Conservation (phyloP, 2,113 vertebrate species). For the Perca schrenkii region DNA sequence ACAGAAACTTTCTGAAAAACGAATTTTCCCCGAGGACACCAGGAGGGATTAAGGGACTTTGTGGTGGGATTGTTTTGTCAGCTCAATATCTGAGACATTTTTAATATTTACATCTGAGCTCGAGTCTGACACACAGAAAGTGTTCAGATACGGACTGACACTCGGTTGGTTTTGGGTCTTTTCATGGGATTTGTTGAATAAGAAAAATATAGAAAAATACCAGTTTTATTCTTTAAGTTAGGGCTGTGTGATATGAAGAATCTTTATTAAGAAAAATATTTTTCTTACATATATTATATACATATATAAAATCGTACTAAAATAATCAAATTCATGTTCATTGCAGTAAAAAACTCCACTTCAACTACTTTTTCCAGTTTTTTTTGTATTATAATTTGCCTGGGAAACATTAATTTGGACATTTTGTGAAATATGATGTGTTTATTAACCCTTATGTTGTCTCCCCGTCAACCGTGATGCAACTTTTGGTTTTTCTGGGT, state of each 20-base stretch:
- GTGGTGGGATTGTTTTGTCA: neutral
- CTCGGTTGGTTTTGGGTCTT: constrained; percentile 5
- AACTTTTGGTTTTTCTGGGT: no score
- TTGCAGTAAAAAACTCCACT: neutral
- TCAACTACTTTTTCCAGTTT: neutral
- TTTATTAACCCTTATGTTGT: no score
- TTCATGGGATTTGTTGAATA: constrained; percentile 52
- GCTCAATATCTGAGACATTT: neutral
- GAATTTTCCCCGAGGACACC: no score
- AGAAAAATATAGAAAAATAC: neutral
- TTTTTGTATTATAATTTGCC: neutral
- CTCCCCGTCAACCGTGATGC: no score
- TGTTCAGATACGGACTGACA: neutral
- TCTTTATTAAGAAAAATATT: constrained; percentile 42
- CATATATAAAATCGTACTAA: constrained; percentile 1
- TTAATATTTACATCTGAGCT: neutral
- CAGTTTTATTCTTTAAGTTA: constrained; percentile 23
- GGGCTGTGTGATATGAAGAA: constrained; percentile 20
- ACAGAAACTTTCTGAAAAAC: no score
- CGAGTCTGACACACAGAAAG: neutral
- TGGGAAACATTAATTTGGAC: neutral
- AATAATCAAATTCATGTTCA: neutral
- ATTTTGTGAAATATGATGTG: neutral
- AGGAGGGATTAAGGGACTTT: neutral
- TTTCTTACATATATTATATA: constrained; percentile 45